Evolutionary conservation across 2,113 vertebrate species (phyloP), one percentile per base, ranked within the genome.

Genomic region (Jaculus jaculus): DNA sequence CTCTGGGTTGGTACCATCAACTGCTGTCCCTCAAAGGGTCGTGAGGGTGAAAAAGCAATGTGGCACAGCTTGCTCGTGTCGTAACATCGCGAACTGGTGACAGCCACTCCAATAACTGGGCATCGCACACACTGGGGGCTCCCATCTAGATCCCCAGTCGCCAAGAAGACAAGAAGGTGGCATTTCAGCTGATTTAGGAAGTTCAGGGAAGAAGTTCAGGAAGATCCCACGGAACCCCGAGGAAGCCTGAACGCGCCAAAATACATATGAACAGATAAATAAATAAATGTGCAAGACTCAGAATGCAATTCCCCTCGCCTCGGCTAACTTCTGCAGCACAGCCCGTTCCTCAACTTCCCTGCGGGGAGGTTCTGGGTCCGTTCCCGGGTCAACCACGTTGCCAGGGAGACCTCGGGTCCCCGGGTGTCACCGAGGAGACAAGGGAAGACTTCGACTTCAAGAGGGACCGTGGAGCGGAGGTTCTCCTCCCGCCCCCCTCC

Each of bases 281-380:
- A n/a, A n/a, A n/a, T n/a, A n/a, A n/a, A n/a, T n/a, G n/a, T n/a
- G n/a, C 42, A 47, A 47, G 8, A 75, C 61, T 47, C 13, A 17
- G 65, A 69, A 82, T 6, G 39, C 39, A 30, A 66, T 12, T 23
- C 75, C 81, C 90, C 74, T 60, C 10, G 61, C 72, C 63, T 91
- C 20, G 71, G 58, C 32, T 47, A 47, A 47, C 42, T 47, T 47
- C 8, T 47, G 42, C 42, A 47, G 42, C 42, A 47, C 42, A 47
- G 42, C 42, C 42, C 42, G 42, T 47, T 47, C 42, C 42, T 47
- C 42, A 47, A 47, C 42, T 47, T 47, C 42, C 42, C 42, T 8
- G 42, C 42, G 42, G 42, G 42, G 42, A 47, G 8, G 42, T 69
- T 51, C 88, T 74, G 60, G 18, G 65, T 77, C 96, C 91, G 93